Base-by-base conservation (phyloP, 2,797 vertebrate species). In the Mormyrus hasselquistii region DNA sequence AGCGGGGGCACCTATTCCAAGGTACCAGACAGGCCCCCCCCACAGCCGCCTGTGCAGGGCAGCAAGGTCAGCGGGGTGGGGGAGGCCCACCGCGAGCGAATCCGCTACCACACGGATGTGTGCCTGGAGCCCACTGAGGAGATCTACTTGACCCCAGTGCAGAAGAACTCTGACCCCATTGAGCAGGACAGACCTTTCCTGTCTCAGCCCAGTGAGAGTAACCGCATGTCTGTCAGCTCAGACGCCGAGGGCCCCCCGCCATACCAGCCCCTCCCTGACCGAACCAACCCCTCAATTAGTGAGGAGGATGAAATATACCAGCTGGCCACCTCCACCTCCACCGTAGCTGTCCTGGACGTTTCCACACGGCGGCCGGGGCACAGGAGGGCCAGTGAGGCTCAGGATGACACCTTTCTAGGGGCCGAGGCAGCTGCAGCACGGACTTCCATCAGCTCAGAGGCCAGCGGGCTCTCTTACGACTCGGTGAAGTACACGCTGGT, bases 401-500 rank as follows among this genome's bases (percentile, higher is more conserved):
- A 53, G 2, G 89, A 86, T 2, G 57, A 91, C 9, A 55, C 41
- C 53, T 79, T 79, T 47, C 85, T 65, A n/a, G 87, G 57, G n/a
- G 87, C 25, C 1, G 47, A 52, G 2, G 55, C 88, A 6, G 73
- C 52, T 12, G 89, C 92, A 50, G 94, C 93, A 1, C 96, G 97
- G 95, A 97, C 97, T 89, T 97, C 97, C 0, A 95, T 98, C 94
- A 95, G 96, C 94, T 97, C 97, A 0, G 98, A 99, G 92, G 98
- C 97, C 91, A 99, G 97, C 0, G 98, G 98, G 41, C 96, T 99
- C 41, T 97, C 98, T 0, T 99, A 99, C n/a, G 98, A 99, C 95
- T 98, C 98, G 0, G 98, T 99, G 91, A 99, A 99, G 91, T 99
- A 99, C 94, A 99, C 98, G 0, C 93, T 99, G 90, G 98, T 99